A percentile compares a stretch with the other conserved stretches of the same genome.
Conservation (phyloP, 2,888 invertebrate species). For the Nycteola revayana region DNA sequence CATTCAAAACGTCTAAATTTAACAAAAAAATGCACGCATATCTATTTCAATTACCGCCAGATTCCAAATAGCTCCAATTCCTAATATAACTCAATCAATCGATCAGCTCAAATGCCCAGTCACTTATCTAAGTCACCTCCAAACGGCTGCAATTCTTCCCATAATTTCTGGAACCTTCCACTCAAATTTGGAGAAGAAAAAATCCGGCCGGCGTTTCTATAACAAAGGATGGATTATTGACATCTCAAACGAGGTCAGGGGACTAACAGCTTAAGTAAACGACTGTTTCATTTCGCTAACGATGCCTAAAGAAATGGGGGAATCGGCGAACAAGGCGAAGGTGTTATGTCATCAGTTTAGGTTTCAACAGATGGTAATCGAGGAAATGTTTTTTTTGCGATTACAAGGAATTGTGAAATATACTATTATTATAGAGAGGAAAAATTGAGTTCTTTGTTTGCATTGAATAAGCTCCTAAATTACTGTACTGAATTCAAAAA, state of each 20-base stretch:
- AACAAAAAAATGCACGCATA: too few relatives aligned
- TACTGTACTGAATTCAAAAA: too few relatives aligned
- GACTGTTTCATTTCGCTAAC: slow-evolving; percentile 32
- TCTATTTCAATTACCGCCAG: too few relatives aligned
- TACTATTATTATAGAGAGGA: too few relatives aligned
- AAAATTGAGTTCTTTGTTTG: too few relatives aligned
- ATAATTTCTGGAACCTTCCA: too few relatives aligned
- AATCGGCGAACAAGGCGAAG: neutral
- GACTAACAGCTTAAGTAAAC: slow-evolving; percentile 26
- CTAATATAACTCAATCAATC: too few relatives aligned
- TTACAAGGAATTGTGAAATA: too few relatives aligned
- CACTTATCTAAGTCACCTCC: slow-evolving; percentile 28
- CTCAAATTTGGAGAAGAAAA: slow-evolving; percentile 1
- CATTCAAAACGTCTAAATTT: too few relatives aligned
- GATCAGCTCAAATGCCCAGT: slow-evolving; percentile 13
- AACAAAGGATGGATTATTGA: slow-evolving; percentile 7
- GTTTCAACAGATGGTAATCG: neutral
- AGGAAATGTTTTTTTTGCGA: neutral
- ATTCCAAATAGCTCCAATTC: too few relatives aligned
- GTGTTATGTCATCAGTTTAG: too few relatives aligned
- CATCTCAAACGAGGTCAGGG: slow-evolving; percentile 11
- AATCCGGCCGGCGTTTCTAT: neutral
- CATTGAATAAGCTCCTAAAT: too few relatives aligned
- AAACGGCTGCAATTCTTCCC: slow-evolving; percentile 10
- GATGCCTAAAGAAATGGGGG: slow-evolving; percentile 26